Evolutionary conservation across 2,797 vertebrate genomes (phyloP).

Genomic region (Gila robusta): DNA sequence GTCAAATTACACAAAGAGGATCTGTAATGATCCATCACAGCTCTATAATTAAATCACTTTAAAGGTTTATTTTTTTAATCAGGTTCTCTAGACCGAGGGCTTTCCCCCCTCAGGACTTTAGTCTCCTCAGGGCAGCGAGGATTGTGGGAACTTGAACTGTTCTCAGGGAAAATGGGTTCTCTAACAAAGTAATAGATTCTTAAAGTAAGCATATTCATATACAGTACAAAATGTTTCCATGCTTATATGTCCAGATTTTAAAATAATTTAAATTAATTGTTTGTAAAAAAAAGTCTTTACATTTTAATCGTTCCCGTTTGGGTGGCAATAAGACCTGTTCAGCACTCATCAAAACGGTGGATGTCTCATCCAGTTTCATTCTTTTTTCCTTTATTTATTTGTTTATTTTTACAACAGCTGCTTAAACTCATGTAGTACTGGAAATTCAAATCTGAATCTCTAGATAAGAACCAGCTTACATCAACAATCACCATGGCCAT

Average conservation of each 20-base stretch:
- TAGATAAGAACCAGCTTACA: background rate
- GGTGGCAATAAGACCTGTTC: background rate
- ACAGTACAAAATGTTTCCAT: background rate
- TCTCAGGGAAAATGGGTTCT: background rate
- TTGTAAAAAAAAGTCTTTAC: background rate
- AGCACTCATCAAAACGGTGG: background rate
- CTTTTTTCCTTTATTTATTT: background rate
- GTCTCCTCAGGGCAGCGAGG: background rate
- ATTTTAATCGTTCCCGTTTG: background rate
- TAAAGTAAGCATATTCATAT: background rate
- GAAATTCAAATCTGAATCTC: background rate
- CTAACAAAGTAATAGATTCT: background rate
- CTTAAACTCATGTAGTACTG: background rate
- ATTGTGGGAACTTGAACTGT: background rate
- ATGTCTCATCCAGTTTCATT: background rate
- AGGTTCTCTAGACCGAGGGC: constrained; percentile 32
- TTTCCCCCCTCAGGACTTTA: background rate
- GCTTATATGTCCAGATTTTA: background rate
- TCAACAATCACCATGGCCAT: background rate
- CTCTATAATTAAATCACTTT: constrained; percentile 15
- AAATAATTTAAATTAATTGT: background rate
- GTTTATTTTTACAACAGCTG: background rate
- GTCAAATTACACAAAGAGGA: constrained; percentile 30
- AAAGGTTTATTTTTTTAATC: constrained; percentile 42
- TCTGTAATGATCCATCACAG: background rate